These are phyloP conservation scores for Lordiphosa mommai DNA, from an alignment of 1,140 invertebrate genomes.

Conservation along the genomic window DNA sequence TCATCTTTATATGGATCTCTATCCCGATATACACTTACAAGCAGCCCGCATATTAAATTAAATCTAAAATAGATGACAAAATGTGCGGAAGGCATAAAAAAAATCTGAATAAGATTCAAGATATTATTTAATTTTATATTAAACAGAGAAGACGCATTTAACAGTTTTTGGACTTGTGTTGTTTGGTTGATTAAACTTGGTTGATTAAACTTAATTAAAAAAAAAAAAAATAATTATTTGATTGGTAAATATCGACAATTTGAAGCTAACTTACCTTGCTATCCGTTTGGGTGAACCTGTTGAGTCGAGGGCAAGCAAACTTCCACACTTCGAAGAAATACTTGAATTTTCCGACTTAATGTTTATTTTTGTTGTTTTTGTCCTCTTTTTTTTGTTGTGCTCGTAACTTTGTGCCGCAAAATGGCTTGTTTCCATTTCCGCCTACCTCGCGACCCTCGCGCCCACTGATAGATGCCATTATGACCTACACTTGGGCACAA, in stretches of 20 bases:
- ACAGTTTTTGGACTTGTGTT: no score
- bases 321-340: slow-evolving; percentile 23
- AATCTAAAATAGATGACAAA: no score
- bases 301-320: slow-evolving; percentile 24
- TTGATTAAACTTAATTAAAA: not conserved
- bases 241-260: not conserved
- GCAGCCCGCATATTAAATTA: no score
- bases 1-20: no score
- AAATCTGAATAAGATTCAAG: no score
- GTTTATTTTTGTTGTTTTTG: slow-evolving; percentile 6
- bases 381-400: slow-evolving; percentile 27
- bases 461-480: slow-evolving; percentile 77
- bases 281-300: slow-evolving; percentile 24
- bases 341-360: slow-evolving; percentile 16
- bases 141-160: no score
- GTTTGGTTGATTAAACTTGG: no score
- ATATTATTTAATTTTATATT: no score
- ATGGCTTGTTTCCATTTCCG: slow-evolving; percentile 79
- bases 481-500: slow-evolving; percentile 65
- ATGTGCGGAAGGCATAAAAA: no score
- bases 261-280: slow-evolving; percentile 22
- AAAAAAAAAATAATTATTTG: not conserved
- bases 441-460: slow-evolving; percentile 35
- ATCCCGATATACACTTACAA: no score
- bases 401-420: slow-evolving; percentile 74